These are phyloP conservation scores for Hydroisotoma schaefferi DNA, from an alignment of 2,888 invertebrate genomes.

Conservation along the genomic window DNA sequence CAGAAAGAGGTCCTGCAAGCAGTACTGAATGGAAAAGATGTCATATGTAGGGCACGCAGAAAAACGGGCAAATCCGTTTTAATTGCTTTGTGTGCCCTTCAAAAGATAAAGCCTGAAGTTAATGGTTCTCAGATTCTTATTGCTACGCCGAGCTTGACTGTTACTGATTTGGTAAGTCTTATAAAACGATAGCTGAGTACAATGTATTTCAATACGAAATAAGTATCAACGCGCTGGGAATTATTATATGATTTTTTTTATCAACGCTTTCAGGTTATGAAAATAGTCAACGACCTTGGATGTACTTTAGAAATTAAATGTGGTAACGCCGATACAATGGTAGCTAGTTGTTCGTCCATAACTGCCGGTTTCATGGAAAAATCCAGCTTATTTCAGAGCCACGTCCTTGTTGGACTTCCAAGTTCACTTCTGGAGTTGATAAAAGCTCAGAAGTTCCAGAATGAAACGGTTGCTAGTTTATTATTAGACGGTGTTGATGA, in stretches of 20 bases:
- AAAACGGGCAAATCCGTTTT: not conserved
- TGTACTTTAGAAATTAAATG: not conserved
- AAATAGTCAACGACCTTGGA: not conserved
- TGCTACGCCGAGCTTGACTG: not conserved
- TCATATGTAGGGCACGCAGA: not conserved
- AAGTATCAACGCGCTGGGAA: not conserved
- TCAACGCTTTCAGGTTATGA: not conserved
- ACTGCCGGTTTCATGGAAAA: not conserved
- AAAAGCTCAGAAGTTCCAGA: not conserved
- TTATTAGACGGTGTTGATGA: not conserved
- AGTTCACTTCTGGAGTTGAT: not conserved
- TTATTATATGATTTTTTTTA: not conserved
- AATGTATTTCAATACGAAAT: too few relatives aligned
- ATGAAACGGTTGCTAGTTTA: not conserved
- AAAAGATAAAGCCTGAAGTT: not conserved
- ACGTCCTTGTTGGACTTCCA: not conserved
- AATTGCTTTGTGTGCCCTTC: not conserved
- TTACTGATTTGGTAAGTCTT: not conserved
- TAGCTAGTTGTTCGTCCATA: not conserved
- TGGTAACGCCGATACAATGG: not conserved
- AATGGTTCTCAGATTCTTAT: not conserved
- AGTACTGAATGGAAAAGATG: not conserved
- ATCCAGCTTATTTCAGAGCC: not conserved
- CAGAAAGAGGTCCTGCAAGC: conserved; percentile 3
- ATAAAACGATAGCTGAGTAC: too few relatives aligned